Percentiles rank a stretch among this genome's conserved stretches.
phyloP scores from a whole-genome alignment of 2,888 invertebrate genomes.

The Habroteleia sp. region DNA sequence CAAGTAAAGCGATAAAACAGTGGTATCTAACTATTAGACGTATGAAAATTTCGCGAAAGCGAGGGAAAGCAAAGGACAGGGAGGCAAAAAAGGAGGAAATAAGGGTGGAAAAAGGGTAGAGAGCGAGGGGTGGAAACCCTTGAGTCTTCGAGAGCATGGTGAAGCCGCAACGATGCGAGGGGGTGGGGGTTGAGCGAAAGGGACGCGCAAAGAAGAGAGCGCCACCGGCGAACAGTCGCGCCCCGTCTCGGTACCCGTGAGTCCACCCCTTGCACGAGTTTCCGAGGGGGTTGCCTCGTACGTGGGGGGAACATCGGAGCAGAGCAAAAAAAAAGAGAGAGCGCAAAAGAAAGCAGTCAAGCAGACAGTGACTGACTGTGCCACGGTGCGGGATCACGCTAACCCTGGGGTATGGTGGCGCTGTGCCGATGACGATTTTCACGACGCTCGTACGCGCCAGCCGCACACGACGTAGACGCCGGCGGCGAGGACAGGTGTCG shows the following conservation, averaged over 20 bases:
- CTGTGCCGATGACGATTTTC: slow-evolving; percentile 74
- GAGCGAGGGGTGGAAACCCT: slow-evolving; percentile 12
- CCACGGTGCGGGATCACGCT: slow-evolving; percentile 48
- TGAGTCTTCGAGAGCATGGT: slow-evolving; percentile 21
- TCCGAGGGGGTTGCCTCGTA: slow-evolving; percentile 42
- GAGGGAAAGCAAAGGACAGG: background rate
- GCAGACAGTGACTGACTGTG: slow-evolving; percentile 59
- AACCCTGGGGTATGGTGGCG: slow-evolving; percentile 68
- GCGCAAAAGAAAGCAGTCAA: slow-evolving; percentile 21
- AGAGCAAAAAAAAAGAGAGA: slow-evolving; percentile 32
- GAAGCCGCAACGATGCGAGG: slow-evolving; percentile 57
- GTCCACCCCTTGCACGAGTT: slow-evolving; percentile 53
- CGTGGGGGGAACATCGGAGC: slow-evolving; percentile 41
- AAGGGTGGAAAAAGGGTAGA: background rate
- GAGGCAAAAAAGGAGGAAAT: background rate
- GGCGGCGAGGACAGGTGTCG: slow-evolving; percentile 66
- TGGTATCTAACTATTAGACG: too few species aligned
- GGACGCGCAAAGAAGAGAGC: slow-evolving; percentile 47
- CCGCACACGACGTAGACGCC: slow-evolving; percentile 72
- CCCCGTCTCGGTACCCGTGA: slow-evolving; percentile 66
- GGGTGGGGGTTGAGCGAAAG: slow-evolving; percentile 48
- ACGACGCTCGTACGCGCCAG: slow-evolving; percentile 68
- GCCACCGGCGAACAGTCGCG: slow-evolving; percentile 68
- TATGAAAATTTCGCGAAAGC: background rate
- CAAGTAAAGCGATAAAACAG: too few species aligned